Base-by-base conservation (phyloP, 2,888 invertebrate species). In the Trissoscelio sp. region DNA sequence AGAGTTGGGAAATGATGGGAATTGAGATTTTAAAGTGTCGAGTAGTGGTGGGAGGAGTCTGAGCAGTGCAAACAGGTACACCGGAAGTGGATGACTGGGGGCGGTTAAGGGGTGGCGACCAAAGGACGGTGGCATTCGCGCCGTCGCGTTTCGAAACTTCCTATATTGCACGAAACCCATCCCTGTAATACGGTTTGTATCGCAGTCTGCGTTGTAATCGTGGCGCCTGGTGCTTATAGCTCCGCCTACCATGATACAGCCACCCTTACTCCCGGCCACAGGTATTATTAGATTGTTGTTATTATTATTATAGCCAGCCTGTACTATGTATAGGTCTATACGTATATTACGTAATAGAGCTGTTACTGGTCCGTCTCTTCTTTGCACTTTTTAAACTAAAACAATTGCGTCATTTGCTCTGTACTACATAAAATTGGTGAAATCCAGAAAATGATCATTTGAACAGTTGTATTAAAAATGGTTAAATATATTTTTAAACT, bases 161-260 rank as follows among this genome's bases (percentile, higher is more conserved):
- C 83, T 84, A 84, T 84, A 74, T 81, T 70, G 85, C 83, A 60
- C 79, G 83, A 82, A 85, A 83, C 84, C 89, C 88, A 88, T 86
- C 87, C 81, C 86, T 85, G 86, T 86, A 85, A 86, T 85, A 85
- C 84, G 84, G 85, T 86, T 84, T 86, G 87, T 83, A 84, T 86
- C 86, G 87, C 85, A 85, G 86, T 82, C 86, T 84, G 81, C 86
- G 84, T 83, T 83, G 84, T 81, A 85, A 86, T 83, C 84, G 86
- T 85, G 84, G 86, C 85, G 86, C 85, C 86, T 82, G 84, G 85
- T 79, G 82, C 81, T 84, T 79, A 81, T 87, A 72, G 87, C 89
- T 78, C 88, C 89, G 88, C 89, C 89, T 86, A 88, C 87, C 84
- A 70, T 86, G 87, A 87, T 88, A 88, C 88, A 88, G 86, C 84